A percentile compares a stretch with the other conserved stretches of the same genome.
Evolutionary conservation across 2,888 invertebrate genomes (phyloP).

Genomic region (Chesias legatella): DNA sequence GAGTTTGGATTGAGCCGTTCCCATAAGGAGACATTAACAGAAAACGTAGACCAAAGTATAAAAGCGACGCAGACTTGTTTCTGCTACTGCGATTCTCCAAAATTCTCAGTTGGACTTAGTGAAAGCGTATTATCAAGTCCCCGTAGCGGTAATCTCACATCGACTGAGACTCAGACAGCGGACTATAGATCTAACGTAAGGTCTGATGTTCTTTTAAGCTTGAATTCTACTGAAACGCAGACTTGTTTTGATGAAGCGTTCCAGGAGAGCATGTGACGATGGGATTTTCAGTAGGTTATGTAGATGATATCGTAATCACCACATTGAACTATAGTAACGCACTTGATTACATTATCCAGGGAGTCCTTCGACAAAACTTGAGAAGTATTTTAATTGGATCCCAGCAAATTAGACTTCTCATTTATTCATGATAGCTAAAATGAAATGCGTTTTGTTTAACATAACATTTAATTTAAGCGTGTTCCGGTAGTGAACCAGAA

Average conservation of each 20-base stretch:
- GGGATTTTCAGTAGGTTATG: constrained; percentile 11
- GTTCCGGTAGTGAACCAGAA: too few relatives aligned
- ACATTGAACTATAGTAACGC: too few relatives aligned
- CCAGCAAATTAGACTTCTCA: too few relatives aligned
- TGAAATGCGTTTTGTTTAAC: too few relatives aligned
- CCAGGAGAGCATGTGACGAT: constrained; percentile 17
- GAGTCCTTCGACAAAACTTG: too few relatives aligned
- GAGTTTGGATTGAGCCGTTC: constrained; percentile 58
- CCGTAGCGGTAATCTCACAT: constrained; percentile 43
- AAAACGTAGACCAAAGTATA: constrained; percentile 55
- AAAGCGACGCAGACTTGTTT: constrained; percentile 69
- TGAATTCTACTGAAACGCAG: constrained; percentile 59
- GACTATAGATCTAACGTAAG: constrained; percentile 35
- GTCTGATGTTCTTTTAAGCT: constrained; percentile 50
- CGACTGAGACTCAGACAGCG: constrained; percentile 61
- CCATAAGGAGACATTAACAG: constrained; percentile 58
- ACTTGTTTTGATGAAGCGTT: constrained; percentile 51
- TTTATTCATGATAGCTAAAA: too few relatives aligned
- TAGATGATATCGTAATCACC: neutral
- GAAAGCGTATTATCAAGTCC: constrained; percentile 54
- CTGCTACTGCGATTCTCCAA: constrained; percentile 55
- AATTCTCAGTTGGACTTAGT: constrained; percentile 40
- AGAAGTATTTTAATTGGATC: too few relatives aligned
- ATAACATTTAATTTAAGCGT: too few relatives aligned
- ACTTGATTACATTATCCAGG: too few relatives aligned